Base-by-base conservation (phyloP, 2,888 invertebrate species). In the Cheilosia grossa region DNA sequence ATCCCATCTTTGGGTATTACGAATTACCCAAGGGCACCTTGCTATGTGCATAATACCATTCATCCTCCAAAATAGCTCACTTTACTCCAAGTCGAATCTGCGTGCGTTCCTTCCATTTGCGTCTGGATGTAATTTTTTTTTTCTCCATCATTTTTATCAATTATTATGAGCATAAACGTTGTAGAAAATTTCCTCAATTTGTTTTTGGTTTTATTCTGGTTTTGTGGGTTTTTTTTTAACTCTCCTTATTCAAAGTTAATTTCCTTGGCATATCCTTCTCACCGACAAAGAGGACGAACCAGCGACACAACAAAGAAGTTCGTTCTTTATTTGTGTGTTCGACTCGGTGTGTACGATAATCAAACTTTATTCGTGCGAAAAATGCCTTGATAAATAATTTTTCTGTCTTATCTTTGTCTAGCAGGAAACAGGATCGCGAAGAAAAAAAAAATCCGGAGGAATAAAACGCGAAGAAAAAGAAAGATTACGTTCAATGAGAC, bases 351-450 rank as follows among this genome's bases (percentile, higher is more conserved):
- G 30, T 72, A 75, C 58, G 75, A 85, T 85, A 85, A 85, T 85
- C 80, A 85, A 85, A 80, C 80, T 75, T 80, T 80, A 85, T 80
- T 75, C 80, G 85, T 85, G 85, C 85, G 80, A 85, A 85, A 85
- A 85, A 85, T 80, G 70, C 80, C 75, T 80, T 72, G 66, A 75
- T 80, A 80, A 82, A 47, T 70, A 67, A 66, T 80, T 85, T 85
- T 70, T 80, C 67, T 54, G 59, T 75, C 85, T 85, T 85, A 85
- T 85, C 85, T 75, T 72, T 44, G 80, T 73, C 72, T 85, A 40
- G 44, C 85, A 85, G 80, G 15, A 72, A 61, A 40, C 15, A 61
- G 4, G 15, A 10, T 7, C 6, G 10, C 40, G 21, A 44, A 30
- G n/a, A 49, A 64, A 58, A 59, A 58, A 59, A 1, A 7, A 9